These are phyloP conservation scores for Cynopterus sphinx DNA, from an alignment of 2,797 vertebrate species.

Conservation along the genomic window DNA sequence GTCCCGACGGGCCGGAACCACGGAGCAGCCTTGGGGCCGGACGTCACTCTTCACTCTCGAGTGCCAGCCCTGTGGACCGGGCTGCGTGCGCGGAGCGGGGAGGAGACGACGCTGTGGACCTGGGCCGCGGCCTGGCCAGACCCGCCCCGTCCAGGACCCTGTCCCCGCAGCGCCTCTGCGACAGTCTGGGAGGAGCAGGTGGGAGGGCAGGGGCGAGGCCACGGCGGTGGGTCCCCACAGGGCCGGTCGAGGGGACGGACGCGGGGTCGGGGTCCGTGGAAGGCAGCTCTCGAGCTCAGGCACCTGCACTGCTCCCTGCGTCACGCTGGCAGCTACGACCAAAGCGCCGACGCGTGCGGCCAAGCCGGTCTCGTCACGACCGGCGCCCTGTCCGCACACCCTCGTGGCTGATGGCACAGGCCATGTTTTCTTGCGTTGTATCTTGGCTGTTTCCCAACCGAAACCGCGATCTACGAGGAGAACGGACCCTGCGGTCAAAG, in stretches of 20 bases:
- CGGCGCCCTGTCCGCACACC: no score
- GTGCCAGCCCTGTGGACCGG: neutral
- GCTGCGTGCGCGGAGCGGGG: neutral
- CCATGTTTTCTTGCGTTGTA: no score
- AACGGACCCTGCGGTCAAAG: no score
- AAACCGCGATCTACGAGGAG: no score
- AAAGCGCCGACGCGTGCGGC: no score
- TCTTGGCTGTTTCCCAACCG: no score
- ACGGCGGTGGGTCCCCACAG: rapidly evolving
- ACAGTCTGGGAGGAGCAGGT: neutral
- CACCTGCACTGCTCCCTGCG: neutral
- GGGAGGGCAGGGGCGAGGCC: no score
- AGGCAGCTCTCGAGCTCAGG: neutral
- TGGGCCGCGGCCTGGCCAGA: neutral
- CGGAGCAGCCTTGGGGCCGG: neutral
- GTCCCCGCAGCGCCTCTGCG: neutral
- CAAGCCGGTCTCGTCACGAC: no score
- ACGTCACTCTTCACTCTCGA: neutral
- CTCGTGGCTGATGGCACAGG: no score
- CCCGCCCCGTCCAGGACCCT: rapidly evolving
- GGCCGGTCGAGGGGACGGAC: neutral
- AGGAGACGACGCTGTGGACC: no score
- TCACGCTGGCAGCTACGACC: neutral
- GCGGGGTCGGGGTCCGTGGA: rapidly evolving
- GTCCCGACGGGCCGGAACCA: neutral